Conservation (phyloP, 2,888 invertebrate genomes). For the Eupeodes luniger region DNA sequence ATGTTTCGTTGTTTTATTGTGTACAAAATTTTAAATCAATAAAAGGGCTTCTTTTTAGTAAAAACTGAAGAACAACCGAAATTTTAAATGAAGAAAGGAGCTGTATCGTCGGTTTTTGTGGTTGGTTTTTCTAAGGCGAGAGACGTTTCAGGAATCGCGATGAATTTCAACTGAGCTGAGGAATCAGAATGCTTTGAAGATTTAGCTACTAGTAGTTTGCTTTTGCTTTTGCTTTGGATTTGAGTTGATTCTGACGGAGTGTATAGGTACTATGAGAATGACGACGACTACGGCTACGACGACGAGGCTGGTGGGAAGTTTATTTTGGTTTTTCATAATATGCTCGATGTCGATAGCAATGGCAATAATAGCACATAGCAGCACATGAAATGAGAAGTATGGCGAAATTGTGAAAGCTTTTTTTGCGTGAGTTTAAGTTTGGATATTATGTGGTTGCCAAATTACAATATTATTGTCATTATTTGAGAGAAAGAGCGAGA, state of each 20-base stretch:
- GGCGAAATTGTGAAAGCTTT: conserved; percentile 44
- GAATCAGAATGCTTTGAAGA: conserved; percentile 57
- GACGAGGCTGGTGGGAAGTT: conserved; percentile 39
- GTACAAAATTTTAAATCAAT: conserved; percentile 56
- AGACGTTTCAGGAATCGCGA: conserved; percentile 57
- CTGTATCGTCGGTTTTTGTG: background rate
- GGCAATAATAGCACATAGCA: conserved; percentile 1
- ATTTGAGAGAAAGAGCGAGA: background rate
- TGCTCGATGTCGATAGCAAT: background rate
- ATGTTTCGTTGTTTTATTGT: conserved; percentile 24
- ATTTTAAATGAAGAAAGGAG: conserved; percentile 50
- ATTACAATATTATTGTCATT: background rate
- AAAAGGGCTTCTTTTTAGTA: conserved; percentile 37
- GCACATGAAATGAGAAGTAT: conserved; percentile 18
- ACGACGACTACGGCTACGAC: too few species aligned
- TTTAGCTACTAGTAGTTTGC: background rate
- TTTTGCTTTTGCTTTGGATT: too few species aligned
- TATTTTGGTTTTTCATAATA: conserved; percentile 61
- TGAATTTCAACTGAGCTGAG: conserved; percentile 69
- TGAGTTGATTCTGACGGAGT: too few species aligned
- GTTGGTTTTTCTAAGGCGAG: conserved; percentile 7
- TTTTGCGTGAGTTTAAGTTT: background rate
- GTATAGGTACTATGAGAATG: too few species aligned
- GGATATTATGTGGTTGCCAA: background rate
- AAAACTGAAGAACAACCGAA: conserved; percentile 49